A percentile compares a stretch with the other conserved stretches of the same genome.
These are phyloP conservation scores for Larimichthys crocea DNA, from an alignment of 2,113 vertebrate genomes.

Conservation along the genomic window DNA sequence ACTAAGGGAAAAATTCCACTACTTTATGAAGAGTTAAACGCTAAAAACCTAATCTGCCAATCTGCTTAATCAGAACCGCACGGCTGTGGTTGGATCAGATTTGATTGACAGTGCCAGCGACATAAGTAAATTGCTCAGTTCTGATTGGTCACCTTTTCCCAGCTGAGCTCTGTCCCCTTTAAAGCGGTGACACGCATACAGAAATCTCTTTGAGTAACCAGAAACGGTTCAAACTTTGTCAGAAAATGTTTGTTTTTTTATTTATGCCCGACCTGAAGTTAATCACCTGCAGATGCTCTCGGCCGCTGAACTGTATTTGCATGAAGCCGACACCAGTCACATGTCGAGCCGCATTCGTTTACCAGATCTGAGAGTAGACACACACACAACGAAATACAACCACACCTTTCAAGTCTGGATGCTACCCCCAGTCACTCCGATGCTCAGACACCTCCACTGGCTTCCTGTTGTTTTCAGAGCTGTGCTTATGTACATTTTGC, in stretches of 20 bases:
- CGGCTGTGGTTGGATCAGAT: no score
- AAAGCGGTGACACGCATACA: background rate
- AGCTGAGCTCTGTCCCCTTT: background rate
- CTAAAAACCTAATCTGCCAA: no score
- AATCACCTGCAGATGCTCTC: background rate
- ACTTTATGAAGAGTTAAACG: no score
- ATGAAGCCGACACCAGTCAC: background rate
- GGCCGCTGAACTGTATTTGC: background rate
- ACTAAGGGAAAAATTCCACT: no score
- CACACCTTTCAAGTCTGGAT: background rate
- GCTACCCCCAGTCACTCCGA: background rate
- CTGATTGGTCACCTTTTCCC: background rate
- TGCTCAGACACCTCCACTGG: background rate
- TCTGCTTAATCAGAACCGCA: no score
- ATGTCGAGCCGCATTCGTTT: background rate
- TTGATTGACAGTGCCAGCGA: background rate
- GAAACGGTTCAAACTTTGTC: background rate
- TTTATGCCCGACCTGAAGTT: background rate
- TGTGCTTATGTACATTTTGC: background rate
- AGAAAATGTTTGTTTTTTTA: no score
- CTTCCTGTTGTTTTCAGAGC: background rate
- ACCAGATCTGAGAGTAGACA: background rate
- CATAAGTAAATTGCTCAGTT: background rate
- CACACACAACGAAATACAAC: background rate
- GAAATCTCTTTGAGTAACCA: background rate